Percentiles rank a stretch among this genome's conserved stretches.
Conservation (phyloP, 2,113 vertebrate genomes). For the Manacus vitellinus region DNA sequence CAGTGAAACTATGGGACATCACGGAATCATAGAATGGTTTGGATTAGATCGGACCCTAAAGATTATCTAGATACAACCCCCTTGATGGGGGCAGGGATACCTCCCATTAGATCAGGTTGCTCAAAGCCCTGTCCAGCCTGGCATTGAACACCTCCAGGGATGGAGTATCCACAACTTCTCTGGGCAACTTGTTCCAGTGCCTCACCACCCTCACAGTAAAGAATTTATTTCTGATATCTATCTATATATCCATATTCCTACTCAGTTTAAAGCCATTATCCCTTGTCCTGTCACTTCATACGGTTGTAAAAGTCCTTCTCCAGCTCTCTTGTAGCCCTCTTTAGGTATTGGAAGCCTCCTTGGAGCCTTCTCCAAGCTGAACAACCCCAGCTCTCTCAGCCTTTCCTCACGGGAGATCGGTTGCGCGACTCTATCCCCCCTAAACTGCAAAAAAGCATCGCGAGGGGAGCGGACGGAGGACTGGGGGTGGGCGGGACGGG, state of each 20-base stretch:
- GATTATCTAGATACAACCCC: not conserved
- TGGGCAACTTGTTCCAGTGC: not conserved
- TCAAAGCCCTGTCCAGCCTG: not conserved
- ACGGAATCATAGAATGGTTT: not conserved
- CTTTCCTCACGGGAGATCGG: no score
- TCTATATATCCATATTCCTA: not conserved
- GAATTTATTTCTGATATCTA: not conserved
- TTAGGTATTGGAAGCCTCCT: not conserved
- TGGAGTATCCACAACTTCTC: not conserved
- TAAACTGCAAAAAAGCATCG: rapidly evolving
- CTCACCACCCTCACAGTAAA: not conserved
- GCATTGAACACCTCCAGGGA: no score
- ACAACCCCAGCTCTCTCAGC: not conserved
- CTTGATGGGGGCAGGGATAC: not conserved
- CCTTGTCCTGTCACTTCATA: not conserved
- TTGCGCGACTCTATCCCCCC: rapidly evolving
- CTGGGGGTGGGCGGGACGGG: rapidly evolving
- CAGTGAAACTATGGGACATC: not conserved
- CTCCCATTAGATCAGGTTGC: not conserved
- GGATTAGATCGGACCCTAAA: not conserved
- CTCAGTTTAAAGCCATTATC: not conserved
- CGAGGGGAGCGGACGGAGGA: not conserved
- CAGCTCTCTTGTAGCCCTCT: not conserved
- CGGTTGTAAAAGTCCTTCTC: not conserved
- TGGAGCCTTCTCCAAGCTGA: not conserved